These are phyloP conservation scores for Adelphocoris suturalis DNA, from an alignment of 2,888 invertebrate species.

Conservation along the genomic window DNA sequence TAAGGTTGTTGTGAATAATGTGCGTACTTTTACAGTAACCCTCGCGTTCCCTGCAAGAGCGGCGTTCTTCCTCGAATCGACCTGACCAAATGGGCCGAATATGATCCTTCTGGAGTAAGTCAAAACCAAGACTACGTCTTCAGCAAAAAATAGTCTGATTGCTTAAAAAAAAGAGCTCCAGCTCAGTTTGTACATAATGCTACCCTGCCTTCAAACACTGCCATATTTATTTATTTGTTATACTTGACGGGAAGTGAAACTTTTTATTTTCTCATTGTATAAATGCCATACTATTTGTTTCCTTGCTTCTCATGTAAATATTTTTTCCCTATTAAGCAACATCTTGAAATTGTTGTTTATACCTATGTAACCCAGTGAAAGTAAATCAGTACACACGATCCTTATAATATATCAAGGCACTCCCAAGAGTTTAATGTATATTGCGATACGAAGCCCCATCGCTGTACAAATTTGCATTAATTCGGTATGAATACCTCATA, in stretches of 20 bases:
- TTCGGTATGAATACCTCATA: not conserved
- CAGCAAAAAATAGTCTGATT: conserved; percentile 72
- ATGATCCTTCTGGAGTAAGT: conserved; percentile 75
- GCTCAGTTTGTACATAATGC: conserved; percentile 38
- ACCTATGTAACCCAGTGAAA: too few species aligned
- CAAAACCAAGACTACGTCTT: conserved; percentile 64
- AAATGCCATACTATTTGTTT: conserved; percentile 28
- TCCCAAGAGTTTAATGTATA: too few species aligned
- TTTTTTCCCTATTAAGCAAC: not conserved
- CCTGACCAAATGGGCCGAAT: conserved; percentile 94
- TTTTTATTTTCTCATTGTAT: conserved; percentile 30
- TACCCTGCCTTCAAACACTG: conserved; percentile 39
- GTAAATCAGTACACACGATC: too few species aligned
- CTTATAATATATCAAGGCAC: too few species aligned
- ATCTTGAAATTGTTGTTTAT: not conserved
- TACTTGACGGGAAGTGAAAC: not conserved
- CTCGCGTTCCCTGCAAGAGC: conserved; percentile 93
- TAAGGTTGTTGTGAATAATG: too few species aligned
- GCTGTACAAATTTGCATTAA: not conserved
- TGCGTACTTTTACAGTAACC: conserved; percentile 83
- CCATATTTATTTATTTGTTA: conserved; percentile 65
- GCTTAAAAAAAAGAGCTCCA: not conserved
- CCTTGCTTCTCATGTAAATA: conserved; percentile 10
- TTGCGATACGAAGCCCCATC: not conserved
- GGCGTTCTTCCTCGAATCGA: conserved; percentile 93